Evolutionary conservation across 2,113 vertebrate genomes (phyloP), one percentile per base, ranked within the genome.

Genomic region (Hystrix brachyura): DNA sequence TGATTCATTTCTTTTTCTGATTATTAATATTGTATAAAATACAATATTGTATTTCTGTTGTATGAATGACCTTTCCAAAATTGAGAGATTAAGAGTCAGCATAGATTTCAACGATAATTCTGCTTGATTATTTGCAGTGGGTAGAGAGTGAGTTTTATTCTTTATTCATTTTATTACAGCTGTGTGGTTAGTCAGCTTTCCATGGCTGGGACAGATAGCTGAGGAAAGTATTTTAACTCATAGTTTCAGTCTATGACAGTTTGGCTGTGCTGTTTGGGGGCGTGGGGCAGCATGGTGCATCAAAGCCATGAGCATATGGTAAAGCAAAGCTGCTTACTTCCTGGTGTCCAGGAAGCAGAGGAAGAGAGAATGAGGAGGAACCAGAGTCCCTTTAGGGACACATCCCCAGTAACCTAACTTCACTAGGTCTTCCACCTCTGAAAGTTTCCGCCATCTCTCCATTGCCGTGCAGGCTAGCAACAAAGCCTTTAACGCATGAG

Each of bases 1-100:
- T 87, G 29, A n/a, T n/a, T 83, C 0, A 55, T 72, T 98, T 92
- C 0, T 90, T 43, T 80, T 84, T 90, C 71, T 95, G 8, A 29
- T 55, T 65, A 21, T 67, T 85, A 1, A 2, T 46, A 8, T 89
- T n/a, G 18, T 80, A 0, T 60, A 21, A 29, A 83, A 43, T 60
- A 27, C 2, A 46, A 21, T 51, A 13, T 48, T 87, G 1, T 29
- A 9, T 95, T 67, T 87, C 53, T 79, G 3, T 59, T 60, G 1
- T 27, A 27, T 53, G 43, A 67, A 21, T 78, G 69, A 48, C 53
- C 55, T 93, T 84, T 84, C 46, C 13, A 23, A 51, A 79, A 53
- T 19, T 79, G 55, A 48, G 23, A 57, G 21, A 69, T 86, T 76
- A 5, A 65, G 23, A 81, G 65, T 80, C 11, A 21, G 12, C 46